Evolutionary conservation across 2,113 vertebrate species (phyloP).

Genomic region (Garra rufa): DNA sequence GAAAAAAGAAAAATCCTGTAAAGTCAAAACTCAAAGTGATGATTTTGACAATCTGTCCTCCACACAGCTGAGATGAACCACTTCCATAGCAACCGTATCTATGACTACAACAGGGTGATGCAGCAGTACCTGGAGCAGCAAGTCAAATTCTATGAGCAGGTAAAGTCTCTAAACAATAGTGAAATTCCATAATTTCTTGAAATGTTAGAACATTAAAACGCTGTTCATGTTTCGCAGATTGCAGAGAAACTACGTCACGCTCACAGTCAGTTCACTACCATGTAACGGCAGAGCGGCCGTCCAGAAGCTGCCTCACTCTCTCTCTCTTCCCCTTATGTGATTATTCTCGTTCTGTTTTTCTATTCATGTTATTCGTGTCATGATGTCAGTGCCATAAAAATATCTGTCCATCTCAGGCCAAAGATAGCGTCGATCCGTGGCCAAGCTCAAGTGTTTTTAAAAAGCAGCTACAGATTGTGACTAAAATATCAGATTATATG

Average conservation of each 20-base stretch:
- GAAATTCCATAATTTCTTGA: neutral
- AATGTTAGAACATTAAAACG: neutral
- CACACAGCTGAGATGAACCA: slow-evolving; percentile 97
- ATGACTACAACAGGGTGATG: slow-evolving; percentile 98
- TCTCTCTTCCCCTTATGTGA: neutral
- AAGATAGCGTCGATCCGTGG: slow-evolving; percentile 18
- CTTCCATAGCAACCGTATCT: slow-evolving; percentile 98
- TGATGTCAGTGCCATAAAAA: slow-evolving; percentile 54
- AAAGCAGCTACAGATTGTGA: slow-evolving; percentile 14
- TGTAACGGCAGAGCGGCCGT: slow-evolving; percentile 74
- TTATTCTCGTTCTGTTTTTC: slow-evolving; percentile 41
- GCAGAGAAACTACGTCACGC: slow-evolving; percentile 95
- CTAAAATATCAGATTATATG: neutral
- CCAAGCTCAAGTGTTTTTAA: slow-evolving; percentile 12
- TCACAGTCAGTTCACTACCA: slow-evolving; percentile 91
- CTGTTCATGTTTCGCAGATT: slow-evolving; percentile 80
- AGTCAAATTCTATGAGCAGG: slow-evolving; percentile 95
- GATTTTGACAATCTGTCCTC: slow-evolving; percentile 31
- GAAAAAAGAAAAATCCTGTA: neutral
- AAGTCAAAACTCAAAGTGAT: neutral
- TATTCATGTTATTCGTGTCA: slow-evolving; percentile 35
- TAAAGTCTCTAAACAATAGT: slow-evolving; percentile 64
- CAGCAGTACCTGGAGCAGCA: slow-evolving; percentile 96
- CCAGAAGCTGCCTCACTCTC: neutral
- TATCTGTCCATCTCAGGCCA: slow-evolving; percentile 45